Evolutionary conservation across 2,888 invertebrate species (phyloP), one percentile per base, ranked within the genome.

Genomic region (Hypomecis punctinalis): DNA sequence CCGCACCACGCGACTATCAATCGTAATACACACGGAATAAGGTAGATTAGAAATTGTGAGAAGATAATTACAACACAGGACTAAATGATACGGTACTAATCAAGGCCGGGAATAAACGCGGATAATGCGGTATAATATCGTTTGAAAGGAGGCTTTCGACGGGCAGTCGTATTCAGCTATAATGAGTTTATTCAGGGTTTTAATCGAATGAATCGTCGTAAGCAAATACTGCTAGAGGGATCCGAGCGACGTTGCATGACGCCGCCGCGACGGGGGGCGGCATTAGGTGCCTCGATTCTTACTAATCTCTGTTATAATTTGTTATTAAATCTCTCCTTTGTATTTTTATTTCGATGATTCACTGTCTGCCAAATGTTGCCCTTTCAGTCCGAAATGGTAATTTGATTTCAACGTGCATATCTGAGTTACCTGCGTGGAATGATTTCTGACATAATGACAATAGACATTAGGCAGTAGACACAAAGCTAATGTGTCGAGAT

Each of bases 51-150:
- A 5, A 66, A 23, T 65, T 76, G 77, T 40, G 40, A n/a, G 58
- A 73, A 79, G 83, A 87, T 92, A 92, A 92, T 92, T 91, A 93
- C 89, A 88, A 83, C 77, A 84, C 87, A 87, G 89, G 93, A 89
- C 92, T 91, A 91, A 93, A 92, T 92, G 91, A 92, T 91, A 92
- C 89, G 91, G 91, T 91, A 89, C 90, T 92, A 93, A 93, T 93
- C 93, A 93, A 92, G 83, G 83, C 82, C 77, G 83, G 87, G 89
- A 88, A 91, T 92, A 91, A 92, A 91, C 84, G 90, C 86, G 85
- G 89, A 89, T 93, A 91, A 91, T 90, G 90, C 81, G 87, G 87
- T 90, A 88, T 91, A 89, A 92, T 91, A 91, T 90, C 86, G 83
- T 88, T 87, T 90, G 89, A 91, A 92, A 90, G 86, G 89, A 88